Base-by-base conservation (phyloP, 2,113 vertebrate genomes). In the Nannobrachium achirus region DNA sequence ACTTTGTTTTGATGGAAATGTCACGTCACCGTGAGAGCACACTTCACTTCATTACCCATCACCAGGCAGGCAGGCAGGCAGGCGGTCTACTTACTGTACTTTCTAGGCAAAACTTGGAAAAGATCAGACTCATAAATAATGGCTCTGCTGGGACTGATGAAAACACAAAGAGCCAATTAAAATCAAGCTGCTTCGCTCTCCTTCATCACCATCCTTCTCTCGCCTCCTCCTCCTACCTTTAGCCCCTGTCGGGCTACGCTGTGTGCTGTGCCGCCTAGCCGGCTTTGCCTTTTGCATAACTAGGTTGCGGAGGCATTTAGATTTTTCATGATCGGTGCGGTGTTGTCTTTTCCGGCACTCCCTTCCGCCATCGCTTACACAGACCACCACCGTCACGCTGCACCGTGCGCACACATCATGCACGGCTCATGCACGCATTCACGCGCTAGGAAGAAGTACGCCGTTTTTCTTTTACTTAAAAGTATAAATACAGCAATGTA, bases 131-230 rank as follows among this genome's bases (percentile, higher is more conserved):
- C 87, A 91, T 92, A 91, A 91, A 93, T 92, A 91, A 91, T 78
- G 84, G 76, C 86, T 90, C 78, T 84, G 76, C 71, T 59, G 83
- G 80, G 87, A 89, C 86, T 86, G 87, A 92, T 88, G 83, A 86
- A 91, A 86, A 86, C 78, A 91, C 88, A 92, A 91, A 92, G 86
- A 89, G 87, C 86, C 91, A 92, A 91, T 93, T 92, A 91, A 91
- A 92, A 83, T 71, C 71, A 57, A 79, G 55, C 19, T 16, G 50
- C 16, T 42, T 63, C 41, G 9, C 67, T 70, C 66, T 58, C 33
- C 19, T 48, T 58, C 63, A 13, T 40, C 51, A 10, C 18, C 25
- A 10, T 71, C 75, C 55, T 53, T 75, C 56, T 73, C 49, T 45
- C n/a, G n/a, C 11, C 10, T 38, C 68, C 48, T 75, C n/a, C 58